Evolutionary conservation across 1,140 invertebrate genomes (phyloP).

Genomic region (Belonocnema kinseyi): DNA sequence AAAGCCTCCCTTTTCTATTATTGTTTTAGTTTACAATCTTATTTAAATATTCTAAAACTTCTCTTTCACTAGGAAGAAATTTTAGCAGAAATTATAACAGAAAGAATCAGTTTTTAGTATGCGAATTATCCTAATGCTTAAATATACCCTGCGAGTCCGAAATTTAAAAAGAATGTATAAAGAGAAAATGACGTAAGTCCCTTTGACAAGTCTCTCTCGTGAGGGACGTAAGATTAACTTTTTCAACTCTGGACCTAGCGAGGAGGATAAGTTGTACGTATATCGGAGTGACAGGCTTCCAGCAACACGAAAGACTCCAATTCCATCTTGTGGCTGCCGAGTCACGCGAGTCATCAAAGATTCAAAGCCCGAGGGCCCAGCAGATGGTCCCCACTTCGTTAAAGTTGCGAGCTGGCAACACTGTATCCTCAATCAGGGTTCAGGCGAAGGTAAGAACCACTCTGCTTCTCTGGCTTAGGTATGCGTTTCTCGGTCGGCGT

Average conservation of each 20-base stretch:
- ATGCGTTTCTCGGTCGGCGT: neutral
- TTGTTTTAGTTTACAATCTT: no score
- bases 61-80: no score
- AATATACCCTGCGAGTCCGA: neutral
- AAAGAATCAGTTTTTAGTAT: no score
- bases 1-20: no score
- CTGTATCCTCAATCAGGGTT: neutral
- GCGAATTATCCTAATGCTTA: no score
- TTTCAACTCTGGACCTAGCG: slow-evolving; percentile 2
- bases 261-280: slow-evolving; percentile 28
- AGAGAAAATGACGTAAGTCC: slow-evolving; percentile 7
- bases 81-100: no score
- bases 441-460: neutral
- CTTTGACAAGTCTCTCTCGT: slow-evolving; percentile 19
- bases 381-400: slow-evolving; percentile 67
- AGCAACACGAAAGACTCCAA: slow-evolving; percentile 54
- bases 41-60: no score
- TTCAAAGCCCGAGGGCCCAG: slow-evolving; percentile 71
- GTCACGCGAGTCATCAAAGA: slow-evolving; percentile 74
- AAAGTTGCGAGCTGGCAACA: slow-evolving; percentile 51
- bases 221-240: slow-evolving; percentile 23
- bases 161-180: slow-evolving; percentile 13
- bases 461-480: slow-evolving; percentile 9
- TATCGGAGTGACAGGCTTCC: slow-evolving; percentile 24
- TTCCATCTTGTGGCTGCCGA: slow-evolving; percentile 63